Base-by-base conservation (phyloP, 2,888 invertebrate genomes). In the Incurvaria masculella region DNA sequence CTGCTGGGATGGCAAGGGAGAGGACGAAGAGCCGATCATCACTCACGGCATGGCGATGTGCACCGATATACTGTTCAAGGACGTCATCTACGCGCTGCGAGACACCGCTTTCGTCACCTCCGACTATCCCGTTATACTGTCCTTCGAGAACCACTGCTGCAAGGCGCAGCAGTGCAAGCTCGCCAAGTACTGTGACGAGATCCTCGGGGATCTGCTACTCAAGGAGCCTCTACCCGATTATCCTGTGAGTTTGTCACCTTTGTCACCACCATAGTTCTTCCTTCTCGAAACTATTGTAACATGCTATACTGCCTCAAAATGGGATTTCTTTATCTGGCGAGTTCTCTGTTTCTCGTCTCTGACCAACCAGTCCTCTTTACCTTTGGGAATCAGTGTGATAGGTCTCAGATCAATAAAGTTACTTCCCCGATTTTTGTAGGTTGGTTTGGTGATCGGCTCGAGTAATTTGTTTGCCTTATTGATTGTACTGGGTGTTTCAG, bases 1-100 rank as follows among this genome's bases (percentile, higher is more conserved):
- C 73, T 97, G 97, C 69, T 99, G 98, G 98, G 98, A 99, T 69
- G 99, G 98, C 8, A 92, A 91, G 70, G 93, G 93, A 0, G 95
- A 97, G 72, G 97, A 97, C 62, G 97, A 97, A 62, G 99, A 99
- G 63, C 99, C 99, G 0, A 99, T 99, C 61, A 97, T 99, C 57
- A 99, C 99, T 27, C 99, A 99, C 74, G 99, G 99, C 42, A 97
- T 97, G 80, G 99, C 99, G 4, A 99, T 99, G 97, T 99, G 99
- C 67, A 98, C 97, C 2, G 98, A 99, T 76, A 98, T 99, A 62
- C 79, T 97, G 19, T 99, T 98, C 76, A 97, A 93, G 71, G 93
- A 99, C 74, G 98, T 97, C 41, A 97, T 99, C 59, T 91, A 94
- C 69, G 99, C 98, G 3, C 89, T 99, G 50, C 81, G 96, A 54